Conservation (phyloP, 2,113 vertebrate genomes). For the Nycticebus coucang region DNA sequence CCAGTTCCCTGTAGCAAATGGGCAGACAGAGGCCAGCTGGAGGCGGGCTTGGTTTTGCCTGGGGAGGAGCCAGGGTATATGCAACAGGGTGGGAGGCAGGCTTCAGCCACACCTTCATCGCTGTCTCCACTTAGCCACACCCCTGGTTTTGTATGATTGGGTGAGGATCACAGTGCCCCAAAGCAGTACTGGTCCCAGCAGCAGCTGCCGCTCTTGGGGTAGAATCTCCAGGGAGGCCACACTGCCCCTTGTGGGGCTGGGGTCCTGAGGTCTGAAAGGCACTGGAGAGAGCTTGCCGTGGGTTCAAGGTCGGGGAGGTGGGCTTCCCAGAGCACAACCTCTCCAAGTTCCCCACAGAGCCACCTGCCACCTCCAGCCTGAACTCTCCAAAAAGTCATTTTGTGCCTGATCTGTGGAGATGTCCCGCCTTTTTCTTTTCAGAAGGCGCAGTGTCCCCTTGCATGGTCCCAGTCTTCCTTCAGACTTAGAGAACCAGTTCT, state of each 20-base stretch:
- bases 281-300: no score
- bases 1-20: not conserved
- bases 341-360: no score
- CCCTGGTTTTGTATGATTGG: not conserved
- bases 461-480: not conserved
- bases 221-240: no score
- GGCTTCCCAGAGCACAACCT: not conserved
- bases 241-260: not conserved
- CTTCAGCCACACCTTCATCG: no score
- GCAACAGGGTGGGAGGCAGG: no score
- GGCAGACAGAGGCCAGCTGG: rapidly evolving
- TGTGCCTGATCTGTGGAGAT: rapidly evolving
- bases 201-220: not conserved
- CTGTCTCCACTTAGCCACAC: no score
- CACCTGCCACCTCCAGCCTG: not conserved
- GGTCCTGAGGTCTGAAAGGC: not conserved
- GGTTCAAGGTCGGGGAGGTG: not conserved
- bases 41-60: not conserved
- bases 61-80: no score
- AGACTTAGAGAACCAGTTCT: not conserved
- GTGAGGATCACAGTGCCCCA: not conserved
- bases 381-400: not conserved
- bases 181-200: rapidly evolving
- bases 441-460: no score
- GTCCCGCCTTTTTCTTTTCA: not conserved